A percentile compares a stretch with the other conserved stretches of the same genome.
These are phyloP conservation scores for Diadema setosum DNA, from an alignment of 35 echinoderm and acorn worm species.

Conservation along the genomic window DNA sequence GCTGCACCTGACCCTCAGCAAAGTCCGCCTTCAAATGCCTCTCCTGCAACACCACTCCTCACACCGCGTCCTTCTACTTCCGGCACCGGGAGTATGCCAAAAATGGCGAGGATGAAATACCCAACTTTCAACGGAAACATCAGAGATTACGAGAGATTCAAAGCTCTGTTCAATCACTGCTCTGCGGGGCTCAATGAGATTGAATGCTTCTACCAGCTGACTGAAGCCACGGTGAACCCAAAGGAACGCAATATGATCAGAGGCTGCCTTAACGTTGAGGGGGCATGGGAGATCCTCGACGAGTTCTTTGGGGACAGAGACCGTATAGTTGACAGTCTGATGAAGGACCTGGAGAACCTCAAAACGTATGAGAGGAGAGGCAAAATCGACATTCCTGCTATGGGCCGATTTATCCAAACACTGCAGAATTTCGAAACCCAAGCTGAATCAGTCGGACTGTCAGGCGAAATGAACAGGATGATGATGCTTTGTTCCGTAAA, in stretches of 20 bases:
- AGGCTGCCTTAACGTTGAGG: too few species aligned
- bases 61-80: neutral
- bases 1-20: neutral
- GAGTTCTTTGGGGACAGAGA: neutral
- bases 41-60: neutral
- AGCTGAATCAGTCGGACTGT: slow-evolving; percentile 45
- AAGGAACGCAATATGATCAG: slow-evolving; percentile 47
- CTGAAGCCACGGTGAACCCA: slow-evolving; percentile 44
- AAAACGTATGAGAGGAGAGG: too few species aligned
- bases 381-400: neutral
- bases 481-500: slow-evolving; percentile 66
- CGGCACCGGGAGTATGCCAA: neutral
- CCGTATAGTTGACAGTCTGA: neutral
- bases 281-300: neutral
- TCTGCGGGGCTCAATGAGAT: slow-evolving; percentile 38
- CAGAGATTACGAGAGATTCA: slow-evolving; percentile 51
- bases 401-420: slow-evolving; percentile 32
- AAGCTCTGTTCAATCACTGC: slow-evolving; percentile 43
- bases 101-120: slow-evolving; percentile 76
- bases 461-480: slow-evolving; percentile 55
- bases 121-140: slow-evolving; percentile 59
- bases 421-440: slow-evolving; percentile 50
- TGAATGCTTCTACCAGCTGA: slow-evolving; percentile 75
- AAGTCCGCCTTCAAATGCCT: neutral
- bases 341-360: neutral